Base-by-base conservation (phyloP, 2,113 vertebrate genomes). In the Athene cunicularia region DNA sequence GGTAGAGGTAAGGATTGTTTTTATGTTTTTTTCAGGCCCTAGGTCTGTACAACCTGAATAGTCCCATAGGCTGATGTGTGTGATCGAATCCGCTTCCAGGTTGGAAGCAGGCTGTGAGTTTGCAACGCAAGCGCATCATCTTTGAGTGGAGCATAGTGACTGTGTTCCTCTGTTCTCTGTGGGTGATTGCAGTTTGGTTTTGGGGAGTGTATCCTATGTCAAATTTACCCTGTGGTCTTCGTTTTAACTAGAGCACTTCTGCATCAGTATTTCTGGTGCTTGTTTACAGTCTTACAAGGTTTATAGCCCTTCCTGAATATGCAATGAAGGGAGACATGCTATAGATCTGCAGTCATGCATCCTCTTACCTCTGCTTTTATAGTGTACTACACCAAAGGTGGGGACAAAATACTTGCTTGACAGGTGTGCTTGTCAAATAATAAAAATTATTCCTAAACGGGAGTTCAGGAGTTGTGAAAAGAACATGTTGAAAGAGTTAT, bases 41-140 rank as follows among this genome's bases (percentile, higher is more conserved):
- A 12, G 26, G 10, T 76, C 20, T 53, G 12, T 53, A 30, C 32
- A 63, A 15, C 10, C 27, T 50, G 28, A 77, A 14, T 8, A 64
- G 37, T 26, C 23, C n/a, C 1, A 1, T 32, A 56, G 33, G 30
- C 3, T 73, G 45, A 49, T 49, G 11, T 4, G 5, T 35, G 15
- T 52, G 67, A 28, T 28, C 16, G 27, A 88, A 59, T 83, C 30
- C 37, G 14, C 28, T 59, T 62, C 15, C 39, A 76, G 35, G 6
- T 0, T 73, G 43, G 27, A 80, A 75, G 27, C 14, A 63, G 43
- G 26, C 28, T 55, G 8, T 19, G 20, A 33, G 43, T 70, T 66
- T 83, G 45, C 50, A 76, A 5, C 13, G 14, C 5, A 22, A 45
- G 5, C 7, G 1, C 6, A 1, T 70, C 2, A 3, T 35, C 39